A percentile compares a stretch with the other conserved stretches of the same genome.
phyloP scores from a whole-genome alignment of 2,113 vertebrate species.

The Burhinus bistriatus region DNA sequence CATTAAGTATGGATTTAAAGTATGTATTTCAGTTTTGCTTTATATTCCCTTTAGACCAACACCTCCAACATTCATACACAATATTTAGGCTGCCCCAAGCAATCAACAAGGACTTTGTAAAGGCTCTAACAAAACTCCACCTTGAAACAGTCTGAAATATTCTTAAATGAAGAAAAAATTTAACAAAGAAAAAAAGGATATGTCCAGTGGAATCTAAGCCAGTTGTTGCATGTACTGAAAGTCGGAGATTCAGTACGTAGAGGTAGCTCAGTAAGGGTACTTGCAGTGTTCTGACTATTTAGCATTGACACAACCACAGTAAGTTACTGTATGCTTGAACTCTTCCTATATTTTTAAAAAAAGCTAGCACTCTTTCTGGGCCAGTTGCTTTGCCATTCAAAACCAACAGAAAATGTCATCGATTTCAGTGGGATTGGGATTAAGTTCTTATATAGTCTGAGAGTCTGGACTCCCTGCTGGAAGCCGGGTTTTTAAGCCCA shows the following conservation, averaged over 20 bases:
- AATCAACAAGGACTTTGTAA: constrained; percentile 28
- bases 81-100: neutral
- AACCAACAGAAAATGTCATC: neutral
- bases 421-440: neutral
- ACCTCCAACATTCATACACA: constrained; percentile 4
- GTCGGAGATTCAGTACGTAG: constrained; percentile 44
- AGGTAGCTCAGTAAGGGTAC: constrained; percentile 73
- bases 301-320: neutral
- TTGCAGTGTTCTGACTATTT: constrained; percentile 42
- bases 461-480: neutral
- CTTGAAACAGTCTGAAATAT: neutral
- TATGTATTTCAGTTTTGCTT: constrained; percentile 50
- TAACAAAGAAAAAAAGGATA: neutral
- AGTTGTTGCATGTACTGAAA: constrained; percentile 53
- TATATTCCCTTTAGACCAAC: constrained; percentile 62
- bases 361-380: neutral
- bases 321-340: neutral
- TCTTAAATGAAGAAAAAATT: constrained; percentile 6
- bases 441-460: neutral
- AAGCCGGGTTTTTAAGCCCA: neutral
- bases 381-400: neutral
- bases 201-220: constrained; percentile 46
- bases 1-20: constrained; percentile 56
- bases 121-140: neutral
- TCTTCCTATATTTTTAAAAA: neutral